These are phyloP conservation scores for Rhynchomys soricoides DNA, from an alignment of 2,113 vertebrate genomes.

Conservation along the genomic window DNA sequence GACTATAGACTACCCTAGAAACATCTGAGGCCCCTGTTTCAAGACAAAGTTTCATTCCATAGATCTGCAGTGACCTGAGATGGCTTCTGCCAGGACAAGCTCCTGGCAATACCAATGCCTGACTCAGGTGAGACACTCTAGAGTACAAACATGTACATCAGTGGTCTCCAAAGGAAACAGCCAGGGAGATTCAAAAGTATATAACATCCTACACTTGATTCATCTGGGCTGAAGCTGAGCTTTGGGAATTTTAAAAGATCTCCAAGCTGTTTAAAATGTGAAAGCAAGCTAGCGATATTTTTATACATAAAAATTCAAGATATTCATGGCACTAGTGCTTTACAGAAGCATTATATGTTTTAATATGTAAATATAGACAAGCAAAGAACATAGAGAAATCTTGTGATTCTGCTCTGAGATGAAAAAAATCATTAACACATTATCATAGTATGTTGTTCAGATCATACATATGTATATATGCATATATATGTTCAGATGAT, in stretches of 20 bases:
- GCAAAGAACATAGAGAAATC: background rate
- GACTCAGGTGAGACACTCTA: background rate
- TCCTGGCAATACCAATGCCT: accelerated
- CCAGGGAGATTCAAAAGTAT: background rate
- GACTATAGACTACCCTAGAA: background rate
- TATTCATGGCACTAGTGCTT: background rate
- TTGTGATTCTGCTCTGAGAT: background rate
- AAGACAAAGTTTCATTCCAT: background rate
- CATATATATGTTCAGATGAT: background rate
- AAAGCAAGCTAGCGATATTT: background rate
- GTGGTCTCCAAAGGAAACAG: background rate
- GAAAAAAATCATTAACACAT: background rate
- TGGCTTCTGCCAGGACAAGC: background rate
- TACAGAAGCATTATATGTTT: background rate
- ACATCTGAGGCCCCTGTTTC: background rate
- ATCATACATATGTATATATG: background rate
- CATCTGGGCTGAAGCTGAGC: background rate
- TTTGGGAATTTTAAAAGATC: background rate
- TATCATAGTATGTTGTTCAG: background rate
- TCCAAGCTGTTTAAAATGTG: background rate
- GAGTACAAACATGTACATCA: background rate
- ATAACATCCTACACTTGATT: background rate
- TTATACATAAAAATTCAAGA: background rate
- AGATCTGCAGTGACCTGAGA: background rate
- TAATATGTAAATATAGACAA: background rate